Conservation (phyloP, 2,797 vertebrate genomes). For the Paramormyrops hopkinsi region DNA sequence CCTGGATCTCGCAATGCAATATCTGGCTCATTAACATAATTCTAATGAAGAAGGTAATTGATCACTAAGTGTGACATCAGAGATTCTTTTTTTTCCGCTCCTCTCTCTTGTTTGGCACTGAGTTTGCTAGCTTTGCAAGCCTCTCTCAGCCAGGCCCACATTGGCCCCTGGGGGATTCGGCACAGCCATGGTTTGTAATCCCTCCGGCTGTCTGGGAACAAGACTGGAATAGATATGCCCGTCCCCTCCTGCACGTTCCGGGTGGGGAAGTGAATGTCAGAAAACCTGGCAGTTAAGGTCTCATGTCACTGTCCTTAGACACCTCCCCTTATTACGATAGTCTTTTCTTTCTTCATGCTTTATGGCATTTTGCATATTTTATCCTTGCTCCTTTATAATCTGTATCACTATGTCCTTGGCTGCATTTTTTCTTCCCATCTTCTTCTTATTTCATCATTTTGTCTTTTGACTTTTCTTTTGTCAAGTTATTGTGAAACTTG, state of each 20-base stretch:
- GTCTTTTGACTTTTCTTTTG: neutral
- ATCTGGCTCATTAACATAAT: neutral
- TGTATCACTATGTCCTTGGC: neutral
- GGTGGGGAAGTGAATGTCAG: neutral
- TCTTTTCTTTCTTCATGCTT: neutral
- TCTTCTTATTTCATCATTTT: neutral
- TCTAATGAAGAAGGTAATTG: neutral
- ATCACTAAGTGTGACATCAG: neutral
- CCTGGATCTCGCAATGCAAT: neutral
- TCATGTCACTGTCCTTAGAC: neutral
- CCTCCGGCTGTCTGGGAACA: neutral
- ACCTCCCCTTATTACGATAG: neutral
- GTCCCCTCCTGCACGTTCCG: neutral
- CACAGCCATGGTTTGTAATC: neutral
- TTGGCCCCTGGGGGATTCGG: neutral
- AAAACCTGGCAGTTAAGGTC: neutral
- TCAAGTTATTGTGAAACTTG: neutral
- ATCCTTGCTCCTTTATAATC: neutral
- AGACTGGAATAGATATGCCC: neutral
- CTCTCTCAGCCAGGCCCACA: neutral
- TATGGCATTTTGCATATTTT: neutral
- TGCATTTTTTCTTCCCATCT: neutral
- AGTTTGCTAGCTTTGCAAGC: neutral
- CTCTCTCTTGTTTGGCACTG: neutral
- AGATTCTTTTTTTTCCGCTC: neutral